Base-by-base conservation (phyloP, 2,888 invertebrate species). In the Graphium colonna region DNA sequence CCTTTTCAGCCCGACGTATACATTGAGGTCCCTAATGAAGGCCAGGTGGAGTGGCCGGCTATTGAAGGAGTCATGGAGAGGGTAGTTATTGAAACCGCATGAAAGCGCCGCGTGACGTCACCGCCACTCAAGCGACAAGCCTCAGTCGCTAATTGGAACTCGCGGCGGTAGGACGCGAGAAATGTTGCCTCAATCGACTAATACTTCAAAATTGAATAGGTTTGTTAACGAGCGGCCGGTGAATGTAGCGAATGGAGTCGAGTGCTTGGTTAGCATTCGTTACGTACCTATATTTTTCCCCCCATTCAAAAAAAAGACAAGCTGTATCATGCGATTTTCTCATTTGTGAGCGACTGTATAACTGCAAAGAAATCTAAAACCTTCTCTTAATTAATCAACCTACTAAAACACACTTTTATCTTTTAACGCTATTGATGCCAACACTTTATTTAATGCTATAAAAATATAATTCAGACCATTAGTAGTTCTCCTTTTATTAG, bases 141-240 rank as follows among this genome's bases (percentile, higher is more conserved):
- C 76, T 79, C 85, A 86, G 81, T 86, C 85, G 79, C 88, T 89
- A 89, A 89, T 89, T 89, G 88, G 88, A 85, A 78, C 82, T 82
- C 82, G 81, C 75, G 78, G 78, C 79, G 82, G 74, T 77, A 83
- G 86, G 80, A 83, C 86, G 88, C 84, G 81, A 79, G 82, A 81
- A 82, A 79, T 77, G 83, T 78, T 80, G 77, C 84, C 79, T 81
- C 85, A 81, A 88, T 87, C 83, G 85, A 82, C 83, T 79, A 82
- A 85, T 85, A 86, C 87, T 88, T 85, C 79, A 87, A 75, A 79
- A 79, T 80, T 88, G 83, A 87, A 88, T 81, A 69, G 85, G 82
- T 83, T 82, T 82, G 82, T 82, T 86, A 89, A 87, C 88, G 85
- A 88, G 83, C 80, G 80, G 79, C 70, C 81, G 77, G 73, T 76